Evolutionary conservation across 2,888 invertebrate species (phyloP).

Genomic region (Heliconius ismenius): DNA sequence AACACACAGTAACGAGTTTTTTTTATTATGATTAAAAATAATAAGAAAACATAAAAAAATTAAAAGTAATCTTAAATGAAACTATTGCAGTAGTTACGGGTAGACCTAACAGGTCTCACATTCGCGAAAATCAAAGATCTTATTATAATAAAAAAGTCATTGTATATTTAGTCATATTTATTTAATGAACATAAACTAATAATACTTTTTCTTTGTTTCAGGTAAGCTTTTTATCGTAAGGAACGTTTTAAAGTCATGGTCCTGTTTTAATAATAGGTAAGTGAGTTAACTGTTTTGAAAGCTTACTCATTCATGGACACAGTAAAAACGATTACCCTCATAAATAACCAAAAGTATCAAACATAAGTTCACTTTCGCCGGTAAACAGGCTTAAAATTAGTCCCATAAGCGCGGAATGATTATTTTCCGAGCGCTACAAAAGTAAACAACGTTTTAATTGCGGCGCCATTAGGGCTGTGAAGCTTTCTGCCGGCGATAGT

Average conservation of each 20-base stretch:
- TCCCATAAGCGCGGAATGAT: conserved; percentile 30
- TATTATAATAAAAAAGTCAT: background rate
- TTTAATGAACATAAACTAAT: background rate
- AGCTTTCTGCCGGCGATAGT: conserved; percentile 74
- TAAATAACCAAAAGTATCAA: background rate
- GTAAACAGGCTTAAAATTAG: conserved; percentile 16
- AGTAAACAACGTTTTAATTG: conserved; percentile 78
- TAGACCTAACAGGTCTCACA: too few relatives aligned
- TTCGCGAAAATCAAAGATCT: too few relatives aligned
- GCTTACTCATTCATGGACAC: background rate
- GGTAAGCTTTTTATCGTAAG: conserved; percentile 31
- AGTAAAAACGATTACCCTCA: background rate
- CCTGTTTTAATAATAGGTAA: background rate
- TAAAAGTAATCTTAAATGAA: too few relatives aligned
- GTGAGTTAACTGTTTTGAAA: background rate
- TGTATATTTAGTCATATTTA: background rate
- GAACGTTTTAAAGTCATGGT: background rate
- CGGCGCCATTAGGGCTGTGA: conserved; percentile 75
- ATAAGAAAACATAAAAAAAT: too few relatives aligned
- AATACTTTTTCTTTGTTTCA: conserved; percentile 34
- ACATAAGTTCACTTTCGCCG: background rate
- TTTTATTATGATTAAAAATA: too few relatives aligned
- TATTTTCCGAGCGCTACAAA: conserved; percentile 57
- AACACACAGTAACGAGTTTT: too few relatives aligned
- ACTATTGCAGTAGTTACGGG: too few relatives aligned